Conservation (phyloP, 1,140 invertebrate genomes). For the Mya arenaria region DNA sequence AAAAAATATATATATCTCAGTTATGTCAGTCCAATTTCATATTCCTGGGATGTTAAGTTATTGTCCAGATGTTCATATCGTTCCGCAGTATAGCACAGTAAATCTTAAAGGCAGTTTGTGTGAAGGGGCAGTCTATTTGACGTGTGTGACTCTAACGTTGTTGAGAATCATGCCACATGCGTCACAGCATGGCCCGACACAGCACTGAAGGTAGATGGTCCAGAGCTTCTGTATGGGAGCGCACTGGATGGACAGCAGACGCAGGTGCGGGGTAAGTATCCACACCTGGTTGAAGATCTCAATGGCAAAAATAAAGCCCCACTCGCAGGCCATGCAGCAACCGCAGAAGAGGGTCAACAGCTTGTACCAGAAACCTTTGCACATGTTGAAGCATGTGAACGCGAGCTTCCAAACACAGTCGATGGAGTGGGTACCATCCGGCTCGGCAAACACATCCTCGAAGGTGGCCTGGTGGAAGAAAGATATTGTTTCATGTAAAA, state of each 20-base stretch:
- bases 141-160: no score
- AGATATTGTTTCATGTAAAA: no score
- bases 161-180: conserved; percentile 85
- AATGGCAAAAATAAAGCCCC: conserved; percentile 86
- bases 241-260: conserved; percentile 83
- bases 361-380: conserved; percentile 87
- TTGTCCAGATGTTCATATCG: no score
- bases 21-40: no score
- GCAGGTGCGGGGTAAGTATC: conserved; percentile 73
- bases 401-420: conserved; percentile 86
- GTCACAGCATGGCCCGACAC: conserved; percentile 85
- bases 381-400: conserved; percentile 80
- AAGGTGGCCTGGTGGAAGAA: conserved; percentile 78
- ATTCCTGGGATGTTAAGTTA: no score
- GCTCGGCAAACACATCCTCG: conserved; percentile 90
- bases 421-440: conserved; percentile 86
- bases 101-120: no score
- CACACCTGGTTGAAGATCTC: conserved; percentile 6
- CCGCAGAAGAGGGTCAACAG: conserved; percentile 85
- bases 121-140: no score
- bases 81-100: no score
- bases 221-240: conserved; percentile 84
- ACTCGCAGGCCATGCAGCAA: conserved; percentile 84
- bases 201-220: conserved; percentile 84
- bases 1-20: no score